Conservation (phyloP, 1,140 invertebrate species). For the Spodoptera frugiperda region DNA sequence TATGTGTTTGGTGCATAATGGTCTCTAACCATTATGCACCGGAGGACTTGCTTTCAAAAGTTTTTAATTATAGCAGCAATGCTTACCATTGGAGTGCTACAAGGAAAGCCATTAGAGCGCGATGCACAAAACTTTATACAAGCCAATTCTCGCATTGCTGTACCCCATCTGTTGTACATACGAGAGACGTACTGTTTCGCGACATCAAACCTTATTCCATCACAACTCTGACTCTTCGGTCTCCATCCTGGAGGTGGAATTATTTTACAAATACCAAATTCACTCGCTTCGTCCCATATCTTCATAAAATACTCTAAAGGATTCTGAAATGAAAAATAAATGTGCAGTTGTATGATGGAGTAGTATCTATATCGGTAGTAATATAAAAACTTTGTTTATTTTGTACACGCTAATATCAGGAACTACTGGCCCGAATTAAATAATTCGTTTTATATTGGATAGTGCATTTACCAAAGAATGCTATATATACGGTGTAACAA, state of each 20-base stretch:
- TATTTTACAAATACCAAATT: slow-evolving; percentile 95
- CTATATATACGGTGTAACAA: too few relatives aligned
- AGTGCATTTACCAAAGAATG: too few relatives aligned
- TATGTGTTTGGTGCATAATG: too few relatives aligned
- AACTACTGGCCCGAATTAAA: too few relatives aligned
- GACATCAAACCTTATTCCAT: slow-evolving; percentile 95
- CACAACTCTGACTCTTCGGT: slow-evolving; percentile 94
- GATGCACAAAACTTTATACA: slow-evolving; percentile 95
- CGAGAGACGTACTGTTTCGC: slow-evolving; percentile 97
- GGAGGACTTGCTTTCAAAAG: too few relatives aligned
- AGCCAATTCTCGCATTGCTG: slow-evolving; percentile 94
- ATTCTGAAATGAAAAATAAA: slow-evolving; percentile 90
- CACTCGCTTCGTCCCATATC: slow-evolving; percentile 92
- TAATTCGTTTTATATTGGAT: too few relatives aligned
- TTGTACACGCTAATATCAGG: too few relatives aligned
- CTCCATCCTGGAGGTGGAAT: slow-evolving; percentile 95
- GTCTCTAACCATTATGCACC: too few relatives aligned
- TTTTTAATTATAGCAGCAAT: background rate
- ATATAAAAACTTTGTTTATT: too few relatives aligned
- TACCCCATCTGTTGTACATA: slow-evolving; percentile 95
- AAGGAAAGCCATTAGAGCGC: slow-evolving; percentile 91
- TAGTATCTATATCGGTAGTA: too few relatives aligned
- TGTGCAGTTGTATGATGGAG: too few relatives aligned
- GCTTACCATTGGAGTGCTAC: slow-evolving; percentile 91
- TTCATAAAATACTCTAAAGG: slow-evolving; percentile 96